Base-by-base conservation (phyloP, 2,113 vertebrate species). In the Lamprologus tigripictilis region DNA sequence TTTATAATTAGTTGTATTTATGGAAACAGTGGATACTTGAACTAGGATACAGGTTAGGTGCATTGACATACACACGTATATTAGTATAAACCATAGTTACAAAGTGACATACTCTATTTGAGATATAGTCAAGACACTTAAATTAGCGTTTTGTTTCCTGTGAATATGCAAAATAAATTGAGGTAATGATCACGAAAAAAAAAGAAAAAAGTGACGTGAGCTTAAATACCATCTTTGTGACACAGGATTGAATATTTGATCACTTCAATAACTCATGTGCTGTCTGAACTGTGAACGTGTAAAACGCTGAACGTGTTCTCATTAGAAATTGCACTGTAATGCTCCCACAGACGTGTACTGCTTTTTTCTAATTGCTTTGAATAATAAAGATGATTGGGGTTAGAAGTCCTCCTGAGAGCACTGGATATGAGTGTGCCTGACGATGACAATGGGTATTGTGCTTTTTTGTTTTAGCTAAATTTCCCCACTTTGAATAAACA, bases 371-470 rank as follows among this genome's bases (percentile, higher is more conserved):
- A 93, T 89, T 40, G 51, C 83, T 86, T 33, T 9, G 16, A 91
- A 86, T 92, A 92, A 91, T 92, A 92, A 88, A 82, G 87, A 92
- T 90, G 85, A 94, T 88, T 93, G 90, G 71, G 93, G 86, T 92
- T 90, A 90, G 37, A 79, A 76, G 86, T 86, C 90, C 42, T 61
- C 54, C 31, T 21, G 7, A 23, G 57, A 76, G 45, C 42, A 42
- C 73, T 68, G 71, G 53, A 28, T 83, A 78, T 47, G 82, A 82
- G 45, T 47, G 79, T 31, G 79, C 26, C 23, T 53, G 68, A 83
- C n/a, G 66, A 54, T 84, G 51, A 82, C 42, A 42, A 40, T 51
- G 54, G 78, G 40, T 45, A 35, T 10, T 49, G 11, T 58, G 21
- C 21, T 21, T 28, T 9, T 23, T 16, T 47, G 19, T 5, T 26